A percentile compares a stretch with the other conserved stretches of the same genome.
Conservation (phyloP, 2,113 vertebrate species). For the Sylvia atricapilla region DNA sequence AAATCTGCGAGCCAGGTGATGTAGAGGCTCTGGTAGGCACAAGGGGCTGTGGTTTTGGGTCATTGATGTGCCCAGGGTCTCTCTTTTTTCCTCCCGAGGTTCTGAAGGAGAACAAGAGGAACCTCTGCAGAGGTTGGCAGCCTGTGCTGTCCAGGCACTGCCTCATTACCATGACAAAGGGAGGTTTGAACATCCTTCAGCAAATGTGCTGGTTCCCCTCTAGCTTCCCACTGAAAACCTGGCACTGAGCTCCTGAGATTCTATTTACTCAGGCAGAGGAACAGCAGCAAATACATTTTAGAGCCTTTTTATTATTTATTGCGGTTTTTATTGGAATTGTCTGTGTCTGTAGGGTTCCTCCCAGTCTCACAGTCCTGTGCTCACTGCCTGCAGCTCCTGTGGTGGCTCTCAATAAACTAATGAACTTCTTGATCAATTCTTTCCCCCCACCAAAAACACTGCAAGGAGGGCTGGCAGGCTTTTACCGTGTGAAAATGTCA, state of each 20-base stretch:
- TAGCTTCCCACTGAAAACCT: not conserved
- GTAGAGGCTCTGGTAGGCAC: not conserved
- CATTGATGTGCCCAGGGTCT: not conserved
- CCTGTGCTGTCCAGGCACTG: not conserved
- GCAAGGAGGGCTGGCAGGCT: not conserved
- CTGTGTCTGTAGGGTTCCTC: not conserved
- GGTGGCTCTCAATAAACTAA: not conserved
- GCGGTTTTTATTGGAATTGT: not conserved
- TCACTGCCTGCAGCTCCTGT: not conserved
- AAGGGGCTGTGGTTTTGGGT: not conserved
- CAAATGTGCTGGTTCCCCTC: not conserved
- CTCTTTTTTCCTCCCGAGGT: not conserved
- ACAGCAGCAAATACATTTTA: not conserved
- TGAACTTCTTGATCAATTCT: not conserved
- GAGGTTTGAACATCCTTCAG: slow-evolving; percentile 13
- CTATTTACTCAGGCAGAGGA: not conserved
- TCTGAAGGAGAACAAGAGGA: not conserved
- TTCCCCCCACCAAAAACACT: not conserved
- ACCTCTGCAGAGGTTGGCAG: slow-evolving; percentile 29
- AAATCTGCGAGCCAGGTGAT: not conserved
- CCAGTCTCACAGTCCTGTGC: not conserved
- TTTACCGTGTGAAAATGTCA: not conserved
- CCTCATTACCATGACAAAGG: slow-evolving; percentile 42
- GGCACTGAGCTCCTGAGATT: not conserved
- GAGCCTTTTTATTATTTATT: not conserved